These are phyloP conservation scores for Rhyzopertha dominica DNA, from an alignment of 1,140 invertebrate genomes.

Conservation along the genomic window DNA sequence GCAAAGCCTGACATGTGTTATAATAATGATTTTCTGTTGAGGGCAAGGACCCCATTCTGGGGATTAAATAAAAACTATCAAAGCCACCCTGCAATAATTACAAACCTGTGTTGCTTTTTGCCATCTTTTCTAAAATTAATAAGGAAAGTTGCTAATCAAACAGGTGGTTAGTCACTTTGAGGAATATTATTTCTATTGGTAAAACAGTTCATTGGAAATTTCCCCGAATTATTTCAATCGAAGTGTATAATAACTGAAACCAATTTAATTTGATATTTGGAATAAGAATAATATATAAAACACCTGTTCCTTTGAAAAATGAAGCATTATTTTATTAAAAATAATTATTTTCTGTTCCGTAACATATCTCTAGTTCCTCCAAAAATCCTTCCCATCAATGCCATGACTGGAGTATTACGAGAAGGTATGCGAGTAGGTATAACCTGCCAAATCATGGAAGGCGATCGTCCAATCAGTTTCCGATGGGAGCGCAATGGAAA, in stretches of 20 bases:
- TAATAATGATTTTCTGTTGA: too few species aligned
- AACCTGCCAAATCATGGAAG: constrained; percentile 89
- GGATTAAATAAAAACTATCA: too few species aligned
- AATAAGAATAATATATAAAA: not conserved
- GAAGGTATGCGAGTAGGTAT: constrained; percentile 91
- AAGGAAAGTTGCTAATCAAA: too few species aligned
- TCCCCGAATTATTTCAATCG: not conserved
- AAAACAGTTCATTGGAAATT: not conserved
- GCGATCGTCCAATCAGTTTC: constrained; percentile 88
- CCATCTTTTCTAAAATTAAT: too few species aligned
- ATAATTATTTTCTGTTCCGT: constrained; percentile 42
- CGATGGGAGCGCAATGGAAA: constrained; percentile 78
- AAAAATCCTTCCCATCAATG: constrained; percentile 80
- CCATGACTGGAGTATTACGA: constrained; percentile 70
- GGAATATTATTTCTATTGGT: not conserved
- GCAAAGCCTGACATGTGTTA: too few species aligned
- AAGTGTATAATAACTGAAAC: not conserved
- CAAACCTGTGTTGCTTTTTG: too few species aligned
- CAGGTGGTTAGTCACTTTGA: too few species aligned
- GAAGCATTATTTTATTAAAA: not conserved
- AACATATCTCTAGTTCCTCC: too few species aligned
- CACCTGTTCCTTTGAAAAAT: not conserved
- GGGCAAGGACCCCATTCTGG: too few species aligned
- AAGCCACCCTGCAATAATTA: too few species aligned
- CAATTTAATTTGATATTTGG: not conserved